phyloP scores from a whole-genome alignment of 2,888 invertebrate species.

The Cosmopolites sordidus region DNA sequence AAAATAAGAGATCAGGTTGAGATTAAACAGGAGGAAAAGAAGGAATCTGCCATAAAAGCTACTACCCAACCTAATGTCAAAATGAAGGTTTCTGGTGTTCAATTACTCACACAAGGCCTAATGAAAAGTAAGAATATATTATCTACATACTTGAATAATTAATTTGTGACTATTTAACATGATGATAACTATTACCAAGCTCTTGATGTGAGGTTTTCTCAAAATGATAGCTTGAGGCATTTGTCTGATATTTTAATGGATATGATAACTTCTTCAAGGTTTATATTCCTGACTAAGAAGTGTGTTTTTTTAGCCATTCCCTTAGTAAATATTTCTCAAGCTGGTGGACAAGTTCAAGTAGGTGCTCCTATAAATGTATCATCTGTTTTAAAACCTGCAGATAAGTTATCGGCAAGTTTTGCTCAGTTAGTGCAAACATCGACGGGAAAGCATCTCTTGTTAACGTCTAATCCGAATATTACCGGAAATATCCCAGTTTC shows the following conservation, averaged over 20 bases:
- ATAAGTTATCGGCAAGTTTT: constrained; percentile 46
- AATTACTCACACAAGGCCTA: constrained; percentile 54
- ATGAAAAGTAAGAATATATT: constrained; percentile 50
- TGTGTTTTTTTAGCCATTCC: constrained; percentile 48
- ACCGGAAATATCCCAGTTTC: constrained; percentile 45
- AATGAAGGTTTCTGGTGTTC: constrained; percentile 47
- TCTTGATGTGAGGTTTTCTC: constrained; percentile 25
- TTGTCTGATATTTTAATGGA: constrained; percentile 22
- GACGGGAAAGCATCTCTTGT: constrained; percentile 64
- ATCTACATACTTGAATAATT: not conserved
- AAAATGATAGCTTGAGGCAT: constrained; percentile 26
- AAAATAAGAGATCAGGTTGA: constrained; percentile 27
- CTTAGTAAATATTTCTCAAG: constrained; percentile 41
- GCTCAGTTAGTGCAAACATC: constrained; percentile 70
- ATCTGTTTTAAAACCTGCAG: constrained; percentile 42
- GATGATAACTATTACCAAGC: constrained; percentile 21
- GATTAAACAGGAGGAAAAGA: constrained; percentile 28
- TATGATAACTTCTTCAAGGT: too few relatives aligned
- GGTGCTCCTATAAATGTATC: constrained; percentile 39
- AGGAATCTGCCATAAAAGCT: constrained; percentile 23
- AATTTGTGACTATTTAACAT: not conserved
- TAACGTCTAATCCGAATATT: constrained; percentile 53
- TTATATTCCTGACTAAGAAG: too few relatives aligned
- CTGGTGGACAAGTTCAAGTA: constrained; percentile 33
- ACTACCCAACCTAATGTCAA: constrained; percentile 34